These are phyloP conservation scores for Centropyge bicolor DNA, from an alignment of 2,797 vertebrate species.

Conservation along the genomic window DNA sequence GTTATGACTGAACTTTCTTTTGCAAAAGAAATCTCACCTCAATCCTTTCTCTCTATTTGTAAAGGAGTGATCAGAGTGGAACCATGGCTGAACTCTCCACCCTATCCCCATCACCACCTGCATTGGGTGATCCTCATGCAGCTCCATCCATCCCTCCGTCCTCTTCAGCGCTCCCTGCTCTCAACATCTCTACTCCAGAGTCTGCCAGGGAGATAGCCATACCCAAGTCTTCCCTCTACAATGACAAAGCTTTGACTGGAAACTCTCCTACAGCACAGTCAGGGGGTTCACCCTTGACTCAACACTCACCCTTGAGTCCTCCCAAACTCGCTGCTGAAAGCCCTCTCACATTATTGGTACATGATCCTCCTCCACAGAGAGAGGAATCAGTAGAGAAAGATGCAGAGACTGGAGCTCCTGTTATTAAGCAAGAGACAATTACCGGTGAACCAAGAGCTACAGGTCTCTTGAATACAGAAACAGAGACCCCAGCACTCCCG, in stretches of 20 bases:
- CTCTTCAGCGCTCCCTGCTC: conserved; percentile 56
- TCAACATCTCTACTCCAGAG: conserved; percentile 56
- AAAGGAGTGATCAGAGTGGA: conserved; percentile 69
- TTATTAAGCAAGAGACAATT: conserved; percentile 18
- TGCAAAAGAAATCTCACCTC: neutral
- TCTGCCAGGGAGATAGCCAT: conserved; percentile 45
- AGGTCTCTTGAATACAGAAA: conserved; percentile 22
- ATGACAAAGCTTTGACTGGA: conserved; percentile 71
- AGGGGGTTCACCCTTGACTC: conserved; percentile 3
- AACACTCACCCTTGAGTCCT: conserved; percentile 10
- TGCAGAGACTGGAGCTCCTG: conserved; percentile 18
- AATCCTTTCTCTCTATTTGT: conserved; percentile 12
- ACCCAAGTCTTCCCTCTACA: conserved; percentile 82
- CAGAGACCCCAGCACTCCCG: conserved; percentile 1
- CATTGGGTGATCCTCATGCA: conserved; percentile 74
- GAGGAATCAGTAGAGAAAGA: conserved; percentile 37
- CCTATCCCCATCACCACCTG: conserved; percentile 79
- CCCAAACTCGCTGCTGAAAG: conserved; percentile 30
- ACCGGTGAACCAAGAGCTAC: conserved; percentile 19
- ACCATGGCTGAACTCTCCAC: conserved; percentile 86
- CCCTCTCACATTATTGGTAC: conserved; percentile 17
- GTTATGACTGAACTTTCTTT: neutral
- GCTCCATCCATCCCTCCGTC: conserved; percentile 68
- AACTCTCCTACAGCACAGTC: conserved; percentile 32
- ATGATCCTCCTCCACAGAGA: conserved; percentile 28